Evolutionary conservation across 2,113 vertebrate species (phyloP).

Genomic region (cat (Felis catus)): F.catus_Fca126_mat1.0 CM031412.1:53324501-53325000

Average conservation of each 20-base stretch:
- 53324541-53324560: background rate
- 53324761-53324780: background rate
- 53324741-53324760: constrained; percentile 37
- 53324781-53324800: background rate
- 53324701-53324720: background rate
- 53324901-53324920: background rate
- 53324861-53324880: background rate
- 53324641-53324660: constrained; percentile 31
- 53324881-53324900: background rate
- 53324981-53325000: no score
- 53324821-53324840: background rate
- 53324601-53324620: background rate
- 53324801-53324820: constrained; percentile 37
- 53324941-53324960: no score
- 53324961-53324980: no score
- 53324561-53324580: background rate
- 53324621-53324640: background rate
- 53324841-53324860: background rate
- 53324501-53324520: background rate
- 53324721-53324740: background rate
- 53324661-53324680: background rate
- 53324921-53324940: no score
- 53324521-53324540: background rate
- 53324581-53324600: background rate
- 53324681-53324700: background rate